phyloP scores from a whole-genome alignment of 2,888 invertebrate species.

The Neria commutata region DNA sequence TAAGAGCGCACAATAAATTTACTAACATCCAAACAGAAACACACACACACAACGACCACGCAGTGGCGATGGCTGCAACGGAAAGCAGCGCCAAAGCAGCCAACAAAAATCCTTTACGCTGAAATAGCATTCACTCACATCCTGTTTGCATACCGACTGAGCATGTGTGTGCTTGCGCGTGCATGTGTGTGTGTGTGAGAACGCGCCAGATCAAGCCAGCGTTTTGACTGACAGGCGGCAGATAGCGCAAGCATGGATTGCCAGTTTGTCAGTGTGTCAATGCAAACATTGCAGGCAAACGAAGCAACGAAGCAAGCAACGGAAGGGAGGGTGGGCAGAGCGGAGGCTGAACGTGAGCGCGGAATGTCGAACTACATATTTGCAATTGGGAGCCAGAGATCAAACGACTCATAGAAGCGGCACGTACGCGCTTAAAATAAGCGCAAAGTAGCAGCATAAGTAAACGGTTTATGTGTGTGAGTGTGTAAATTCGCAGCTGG shows the following conservation, averaged over 20 bases:
- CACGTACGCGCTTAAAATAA: slow-evolving; percentile 49
- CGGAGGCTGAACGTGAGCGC: neutral
- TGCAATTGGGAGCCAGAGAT: neutral
- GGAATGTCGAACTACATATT: neutral
- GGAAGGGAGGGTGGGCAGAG: neutral
- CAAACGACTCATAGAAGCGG: slow-evolving; percentile 27
- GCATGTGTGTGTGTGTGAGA: neutral
- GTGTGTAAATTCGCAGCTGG: neutral
- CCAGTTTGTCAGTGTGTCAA: neutral
- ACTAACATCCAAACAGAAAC: neutral
- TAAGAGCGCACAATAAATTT: too few species aligned
- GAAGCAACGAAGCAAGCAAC: neutral
- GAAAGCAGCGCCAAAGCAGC: slow-evolving; percentile 16
- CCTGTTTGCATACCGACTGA: neutral
- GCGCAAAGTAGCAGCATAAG: slow-evolving; percentile 30
- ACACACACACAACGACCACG: too few species aligned
- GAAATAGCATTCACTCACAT: neutral
- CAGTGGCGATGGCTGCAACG: slow-evolving; percentile 27
- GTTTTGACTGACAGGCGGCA: neutral
- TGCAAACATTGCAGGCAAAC: neutral
- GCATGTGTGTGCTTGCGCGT: neutral
- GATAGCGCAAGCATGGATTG: neutral
- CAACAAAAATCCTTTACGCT: slow-evolving; percentile 1
- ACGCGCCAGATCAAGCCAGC: neutral
- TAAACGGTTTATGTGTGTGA: neutral